Evolutionary conservation across 2,797 vertebrate genomes (phyloP), one percentile per base, ranked within the genome.

Genomic region (Dendrocincla fuliginosa): DNA sequence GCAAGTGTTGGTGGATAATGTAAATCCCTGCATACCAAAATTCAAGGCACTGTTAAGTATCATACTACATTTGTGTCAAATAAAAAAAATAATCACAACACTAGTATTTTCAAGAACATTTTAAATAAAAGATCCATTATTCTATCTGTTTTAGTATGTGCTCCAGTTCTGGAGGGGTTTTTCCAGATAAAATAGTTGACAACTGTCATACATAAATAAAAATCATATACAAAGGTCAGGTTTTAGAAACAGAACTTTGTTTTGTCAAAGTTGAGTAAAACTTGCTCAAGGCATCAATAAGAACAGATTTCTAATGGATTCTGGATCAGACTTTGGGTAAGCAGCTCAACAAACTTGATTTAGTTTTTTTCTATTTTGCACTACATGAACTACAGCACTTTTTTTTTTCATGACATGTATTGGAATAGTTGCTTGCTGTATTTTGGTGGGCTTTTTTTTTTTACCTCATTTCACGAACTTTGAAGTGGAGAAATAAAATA

Each of bases 31-130:
- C 1, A 0, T 8, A 49, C 16, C 12, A n/a, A 37, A 10, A 59
- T 11, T 88, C 53, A 84, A 63, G 28, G 32, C 25, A 33, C 17
- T 83, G 41, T 35, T 15, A 7, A 42, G 27, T 52, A 25, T 81
- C 17, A 5, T 17, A 8, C 8, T 59, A 17, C 14, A 23, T 42
- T 67, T 53, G 46, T 22, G 5, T 44, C 18, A 59, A 59, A 39
- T 1, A 3, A 18, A 61, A 60, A 74, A 27, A 13, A 44, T 0
- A 16, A 24, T 17, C 3, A 23, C 86, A 77, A 5, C 6, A 2
- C 10, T 39, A 47, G 30, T 1, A 52, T 63, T 78, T 67, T 70
- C 5, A 44, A 64, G 27, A 46, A 1, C 30, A 28, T 47, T 80
- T 17, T 28, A 41, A 70, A 41, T 49, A 18, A 61, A 81, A 74